Base-by-base conservation (phyloP, 2,888 invertebrate species). In the Drosophila testacea region DNA sequence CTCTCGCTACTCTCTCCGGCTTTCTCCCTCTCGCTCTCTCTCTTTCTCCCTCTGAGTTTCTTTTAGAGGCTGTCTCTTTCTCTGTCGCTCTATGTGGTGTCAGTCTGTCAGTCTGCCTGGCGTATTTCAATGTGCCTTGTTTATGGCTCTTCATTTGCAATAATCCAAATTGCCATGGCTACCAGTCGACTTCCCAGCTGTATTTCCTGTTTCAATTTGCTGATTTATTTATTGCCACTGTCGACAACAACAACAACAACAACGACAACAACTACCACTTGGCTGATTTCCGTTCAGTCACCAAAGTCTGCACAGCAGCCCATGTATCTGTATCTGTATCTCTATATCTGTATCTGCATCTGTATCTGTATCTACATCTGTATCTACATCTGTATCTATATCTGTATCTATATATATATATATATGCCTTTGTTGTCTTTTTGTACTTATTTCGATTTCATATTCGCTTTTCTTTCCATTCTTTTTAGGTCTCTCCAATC, bases 401-500 rank as follows among this genome's bases (percentile, higher is more conserved):
- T 47, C 34, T 47, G 7, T 13, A 50, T 34, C 16, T 51, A 5
- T 27, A 6, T 27, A 34, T 39, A 27, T 32, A 7, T 32, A 6
- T 32, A 30, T 32, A 32, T 32, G 30, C 63, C 51, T 54, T 55
- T 46, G 64, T 57, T 48, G 11, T 42, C 11, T 30, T 50, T 66
- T 9, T 11, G 16, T 36, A 30, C n/a, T 10, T 36, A 36, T 36
- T 4, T 11, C 4, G 4, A 22, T 50, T 36, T 27, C 0, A 6
- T 6, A n/a, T 10, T 16, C 7, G 32, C 6, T 32, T 30, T 30
- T 30, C 7, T 4, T 46, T 6, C 22, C 22, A 3, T 3, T 22
- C 7, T 1, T 79, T 85, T 7, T 62, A 93, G 93, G 92, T 79
- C 88, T 93, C 75, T 92, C 93, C 57, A 92, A 91, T 77, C 91